Evolutionary conservation across 2,888 invertebrate genomes (phyloP), one percentile per base, ranked within the genome.

Genomic region (Erebia ligea): DNA sequence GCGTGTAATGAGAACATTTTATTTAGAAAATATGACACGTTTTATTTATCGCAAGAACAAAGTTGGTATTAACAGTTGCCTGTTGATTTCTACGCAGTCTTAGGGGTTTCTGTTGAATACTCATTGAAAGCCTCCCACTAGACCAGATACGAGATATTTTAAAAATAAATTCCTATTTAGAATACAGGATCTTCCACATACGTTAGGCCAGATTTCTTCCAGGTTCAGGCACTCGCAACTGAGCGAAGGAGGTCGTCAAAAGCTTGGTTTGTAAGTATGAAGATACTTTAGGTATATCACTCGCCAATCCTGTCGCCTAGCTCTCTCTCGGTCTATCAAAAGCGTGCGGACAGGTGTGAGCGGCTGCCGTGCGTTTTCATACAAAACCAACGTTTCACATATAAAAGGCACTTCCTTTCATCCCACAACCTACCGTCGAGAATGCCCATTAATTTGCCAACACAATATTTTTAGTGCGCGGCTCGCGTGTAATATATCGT

Each of bases 361-460:
- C 93, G 93, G 92, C 93, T 93, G 93, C 92, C 85, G 84, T 88
- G 84, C 89, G 85, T 89, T 92, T 90, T 92, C 92, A 90, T 87
- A 92, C 91, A 91, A 91, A 92, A 92, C 89, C 88, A 90, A 89
- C 91, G 91, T 88, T 91, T 91, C 91, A 91, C 91, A 90, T 92
- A 91, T 92, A 91, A 92, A 92, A 92, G 92, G 90, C 91, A 91
- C 90, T 91, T 92, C 91, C 93, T 92, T 92, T 92, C 92, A 92
- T 92, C 93, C 93, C 91, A 88, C 90, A 85, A 89, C 90, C 93
- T 87, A 92, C 90, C 85, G 90, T 88, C 89, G 90, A 86, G 93
- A 93, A 93, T 93, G 93, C 93, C 92, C 93, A 93, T 93, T 93
- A 93, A 93, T 93, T 93, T 93, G 93, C 93, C 93, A 93, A 92